Conservation (phyloP, 2,888 invertebrate species). For the Drosophila aldrichi region DNA sequence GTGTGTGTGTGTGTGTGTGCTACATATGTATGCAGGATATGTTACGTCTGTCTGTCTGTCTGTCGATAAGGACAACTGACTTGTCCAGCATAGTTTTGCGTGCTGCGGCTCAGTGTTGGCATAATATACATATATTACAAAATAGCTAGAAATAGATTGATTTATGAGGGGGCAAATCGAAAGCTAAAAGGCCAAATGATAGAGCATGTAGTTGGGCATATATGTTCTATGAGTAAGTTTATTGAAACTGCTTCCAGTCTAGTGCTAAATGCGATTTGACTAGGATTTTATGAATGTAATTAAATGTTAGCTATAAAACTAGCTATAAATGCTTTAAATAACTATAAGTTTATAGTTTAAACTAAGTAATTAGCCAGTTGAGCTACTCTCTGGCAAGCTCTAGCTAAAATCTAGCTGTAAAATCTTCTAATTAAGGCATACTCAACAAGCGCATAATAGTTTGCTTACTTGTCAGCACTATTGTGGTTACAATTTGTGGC, state of each 20-base stretch:
- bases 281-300: no score
- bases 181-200: not conserved
- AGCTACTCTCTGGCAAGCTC: no score
- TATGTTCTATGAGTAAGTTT: not conserved
- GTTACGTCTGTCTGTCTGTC: constrained; percentile 8
- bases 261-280: no score
- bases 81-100: constrained; percentile 50
- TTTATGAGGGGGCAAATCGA: not conserved
- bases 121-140: constrained; percentile 1
- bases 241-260: no score
- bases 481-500: constrained; percentile 67
- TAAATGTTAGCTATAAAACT: no score
- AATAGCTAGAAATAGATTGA: not conserved
- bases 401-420: not conserved
- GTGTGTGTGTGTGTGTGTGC: constrained; percentile 4
- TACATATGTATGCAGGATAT: constrained; percentile 13
- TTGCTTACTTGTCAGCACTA: not conserved
- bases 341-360: no score
- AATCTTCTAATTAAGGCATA: not conserved
- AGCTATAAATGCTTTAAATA: no score
- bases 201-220: not conserved
- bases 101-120: constrained; percentile 22
- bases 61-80: constrained; percentile 29
- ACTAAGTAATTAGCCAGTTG: no score
- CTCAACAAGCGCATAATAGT: not conserved